Conservation (phyloP, 2,797 vertebrate genomes). For the Sciurus vulgaris region DNA sequence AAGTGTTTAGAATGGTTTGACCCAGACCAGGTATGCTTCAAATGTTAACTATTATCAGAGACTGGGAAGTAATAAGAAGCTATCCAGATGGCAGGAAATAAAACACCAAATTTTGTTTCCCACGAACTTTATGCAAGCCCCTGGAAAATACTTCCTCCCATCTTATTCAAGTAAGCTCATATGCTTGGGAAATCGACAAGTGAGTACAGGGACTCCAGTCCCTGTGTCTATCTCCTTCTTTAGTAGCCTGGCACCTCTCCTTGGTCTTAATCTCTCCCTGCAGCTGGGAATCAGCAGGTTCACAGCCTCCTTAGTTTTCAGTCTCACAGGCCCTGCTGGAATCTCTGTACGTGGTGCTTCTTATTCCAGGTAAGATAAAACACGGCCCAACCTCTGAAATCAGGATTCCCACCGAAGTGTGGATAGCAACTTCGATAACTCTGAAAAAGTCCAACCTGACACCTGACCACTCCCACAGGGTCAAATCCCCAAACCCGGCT, state of each 20-base stretch:
- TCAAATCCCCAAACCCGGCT: slow-evolving; percentile 24
- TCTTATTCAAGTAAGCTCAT: slow-evolving; percentile 60
- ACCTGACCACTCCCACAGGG: slow-evolving; percentile 55
- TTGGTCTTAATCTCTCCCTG: slow-evolving; percentile 9
- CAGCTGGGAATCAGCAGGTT: slow-evolving; percentile 18
- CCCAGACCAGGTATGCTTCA: neutral
- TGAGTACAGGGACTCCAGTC: neutral
- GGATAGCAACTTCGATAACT: slow-evolving; percentile 18
- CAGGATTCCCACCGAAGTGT: slow-evolving; percentile 26
- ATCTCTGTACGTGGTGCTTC: neutral
- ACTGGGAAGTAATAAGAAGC: slow-evolving; percentile 66
- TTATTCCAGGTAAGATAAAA: slow-evolving; percentile 53
- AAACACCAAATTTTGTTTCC: slow-evolving; percentile 69
- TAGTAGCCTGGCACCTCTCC: slow-evolving; percentile 27
- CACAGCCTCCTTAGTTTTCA: slow-evolving; percentile 68
- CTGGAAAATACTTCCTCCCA: slow-evolving; percentile 71
- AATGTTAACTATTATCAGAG: slow-evolving; percentile 37
- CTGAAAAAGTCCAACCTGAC: slow-evolving; percentile 41
- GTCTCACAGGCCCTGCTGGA: neutral
- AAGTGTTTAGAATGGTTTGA: slow-evolving; percentile 54
- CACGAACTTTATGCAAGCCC: slow-evolving; percentile 41
- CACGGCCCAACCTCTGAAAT: slow-evolving; percentile 51
- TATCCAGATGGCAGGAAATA: slow-evolving; percentile 63
- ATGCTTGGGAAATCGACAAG: slow-evolving; percentile 71
- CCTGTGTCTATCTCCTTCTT: neutral